Conservation (phyloP, 2,888 invertebrate genomes). For the Chorisops tibialis region DNA sequence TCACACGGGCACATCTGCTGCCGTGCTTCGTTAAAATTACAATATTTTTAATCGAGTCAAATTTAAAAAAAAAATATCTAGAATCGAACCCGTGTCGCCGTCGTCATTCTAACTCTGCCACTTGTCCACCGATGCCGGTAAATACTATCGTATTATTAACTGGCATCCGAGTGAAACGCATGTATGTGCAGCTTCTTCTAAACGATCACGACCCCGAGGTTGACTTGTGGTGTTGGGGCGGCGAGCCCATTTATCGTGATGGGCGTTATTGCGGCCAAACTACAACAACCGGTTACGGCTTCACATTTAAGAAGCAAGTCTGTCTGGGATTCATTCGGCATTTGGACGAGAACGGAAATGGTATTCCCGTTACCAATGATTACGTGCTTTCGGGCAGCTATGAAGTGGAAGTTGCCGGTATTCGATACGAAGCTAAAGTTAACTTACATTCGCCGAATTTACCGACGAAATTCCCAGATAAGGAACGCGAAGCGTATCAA, state of each 20-base stretch:
- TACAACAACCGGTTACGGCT: conserved; percentile 95
- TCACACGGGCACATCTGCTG: too few species aligned
- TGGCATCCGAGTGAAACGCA: too few species aligned
- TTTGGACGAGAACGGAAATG: conserved; percentile 64
- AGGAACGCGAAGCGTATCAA: conserved; percentile 79
- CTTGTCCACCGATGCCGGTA: too few species aligned
- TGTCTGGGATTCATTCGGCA: conserved; percentile 93
- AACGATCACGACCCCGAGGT: conserved; percentile 88
- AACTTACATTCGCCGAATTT: conserved; percentile 82
- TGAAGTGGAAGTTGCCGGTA: conserved; percentile 91
- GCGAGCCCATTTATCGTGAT: conserved; percentile 90
- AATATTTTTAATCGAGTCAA: too few species aligned
- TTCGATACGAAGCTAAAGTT: conserved; percentile 73
- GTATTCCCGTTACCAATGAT: conserved; percentile 75
- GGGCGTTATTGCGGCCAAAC: conserved; percentile 88
- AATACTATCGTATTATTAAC: too few species aligned
- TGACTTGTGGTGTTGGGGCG: conserved; percentile 96
- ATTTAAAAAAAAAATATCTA: too few species aligned
- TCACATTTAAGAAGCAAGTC: conserved; percentile 88
- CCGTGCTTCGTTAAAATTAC: too few species aligned
- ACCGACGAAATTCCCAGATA: conserved; percentile 82
- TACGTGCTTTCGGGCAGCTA: conserved; percentile 83
- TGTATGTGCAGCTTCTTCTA: conserved; percentile 87
- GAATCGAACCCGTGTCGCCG: too few species aligned
- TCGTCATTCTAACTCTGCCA: too few species aligned